Evolutionary conservation across 2,797 vertebrate genomes (phyloP).

Genomic region (Tachyglossus aculeatus): DNA sequence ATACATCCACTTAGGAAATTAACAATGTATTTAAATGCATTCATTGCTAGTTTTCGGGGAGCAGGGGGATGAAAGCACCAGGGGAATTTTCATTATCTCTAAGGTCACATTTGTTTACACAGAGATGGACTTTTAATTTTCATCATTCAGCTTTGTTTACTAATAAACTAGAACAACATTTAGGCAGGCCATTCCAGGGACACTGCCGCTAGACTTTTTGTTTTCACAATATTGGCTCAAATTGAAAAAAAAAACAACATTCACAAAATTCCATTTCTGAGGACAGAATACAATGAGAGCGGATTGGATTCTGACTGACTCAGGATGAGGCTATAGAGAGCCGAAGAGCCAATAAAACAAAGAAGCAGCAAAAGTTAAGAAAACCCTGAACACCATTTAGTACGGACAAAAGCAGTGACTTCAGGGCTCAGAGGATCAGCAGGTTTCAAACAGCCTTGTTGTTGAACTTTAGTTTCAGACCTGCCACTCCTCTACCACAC

Average conservation of each 20-base stretch:
- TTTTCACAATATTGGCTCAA: conserved; percentile 48
- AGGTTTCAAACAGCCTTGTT: neutral
- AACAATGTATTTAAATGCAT: conserved; percentile 17
- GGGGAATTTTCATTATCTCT: conserved; percentile 29
- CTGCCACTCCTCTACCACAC: neutral
- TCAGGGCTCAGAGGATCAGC: neutral
- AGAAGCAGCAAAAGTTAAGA: neutral
- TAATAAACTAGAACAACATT: conserved; percentile 46
- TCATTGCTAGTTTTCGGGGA: conserved; percentile 48
- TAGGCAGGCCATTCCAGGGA: conserved; percentile 48
- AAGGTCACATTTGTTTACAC: conserved; percentile 61
- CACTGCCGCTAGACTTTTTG: conserved; percentile 33
- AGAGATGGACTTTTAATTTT: conserved; percentile 50
- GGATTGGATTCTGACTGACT: too few relatives aligned
- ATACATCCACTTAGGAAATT: conserved; percentile 25
- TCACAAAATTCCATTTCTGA: conserved; percentile 30
- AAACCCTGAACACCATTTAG: too few relatives aligned
- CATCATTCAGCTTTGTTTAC: conserved; percentile 58
- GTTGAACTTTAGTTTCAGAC: neutral
- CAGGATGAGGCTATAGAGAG: neutral
- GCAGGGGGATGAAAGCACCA: conserved; percentile 16
- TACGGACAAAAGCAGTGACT: too few relatives aligned
- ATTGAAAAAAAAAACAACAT: conserved; percentile 36
- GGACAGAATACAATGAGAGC: conserved; percentile 8
- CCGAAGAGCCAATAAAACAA: neutral